phyloP scores from a whole-genome alignment of 2,888 invertebrate species.

The Chydorus sphaericus region DNA sequence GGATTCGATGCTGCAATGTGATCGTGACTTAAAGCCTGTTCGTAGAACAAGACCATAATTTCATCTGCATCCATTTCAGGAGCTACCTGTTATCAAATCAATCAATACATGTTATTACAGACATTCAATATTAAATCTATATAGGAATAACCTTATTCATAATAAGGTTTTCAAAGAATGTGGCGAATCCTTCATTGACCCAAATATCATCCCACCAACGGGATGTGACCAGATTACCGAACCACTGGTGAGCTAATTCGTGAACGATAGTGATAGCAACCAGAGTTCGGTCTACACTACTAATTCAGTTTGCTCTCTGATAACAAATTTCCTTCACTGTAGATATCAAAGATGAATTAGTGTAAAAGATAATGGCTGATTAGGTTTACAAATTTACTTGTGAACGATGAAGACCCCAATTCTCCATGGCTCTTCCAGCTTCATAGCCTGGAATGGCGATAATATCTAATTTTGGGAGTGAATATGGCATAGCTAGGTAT shows the following conservation, averaged over 20 bases:
- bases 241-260: slow-evolving; percentile 32
- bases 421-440: slow-evolving; percentile 48
- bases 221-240: slow-evolving; percentile 28
- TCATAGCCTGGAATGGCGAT: slow-evolving; percentile 15
- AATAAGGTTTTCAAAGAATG: slow-evolving; percentile 23
- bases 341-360: slow-evolving; percentile 8
- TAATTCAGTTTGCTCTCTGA: slow-evolving; percentile 34
- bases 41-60: not conserved
- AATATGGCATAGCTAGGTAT: slow-evolving; percentile 16
- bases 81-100: not conserved
- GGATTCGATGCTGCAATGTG: not conserved
- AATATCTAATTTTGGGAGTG: slow-evolving; percentile 17
- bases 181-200: slow-evolving; percentile 28
- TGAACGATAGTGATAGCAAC: slow-evolving; percentile 27
- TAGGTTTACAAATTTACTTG: slow-evolving; percentile 26
- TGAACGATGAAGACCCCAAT: slow-evolving; percentile 72
- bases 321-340: slow-evolving; percentile 47
- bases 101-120: not conserved
- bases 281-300: slow-evolving; percentile 14
- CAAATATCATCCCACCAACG: slow-evolving; percentile 26
- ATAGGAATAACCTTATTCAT: slow-evolving; percentile 7
- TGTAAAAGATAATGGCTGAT: not conserved
- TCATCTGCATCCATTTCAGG: not conserved
- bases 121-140: not conserved
- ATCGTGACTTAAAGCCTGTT: not conserved